Conservation (phyloP, 2,113 vertebrate species). For the Dendrocopos noguchii region DNA sequence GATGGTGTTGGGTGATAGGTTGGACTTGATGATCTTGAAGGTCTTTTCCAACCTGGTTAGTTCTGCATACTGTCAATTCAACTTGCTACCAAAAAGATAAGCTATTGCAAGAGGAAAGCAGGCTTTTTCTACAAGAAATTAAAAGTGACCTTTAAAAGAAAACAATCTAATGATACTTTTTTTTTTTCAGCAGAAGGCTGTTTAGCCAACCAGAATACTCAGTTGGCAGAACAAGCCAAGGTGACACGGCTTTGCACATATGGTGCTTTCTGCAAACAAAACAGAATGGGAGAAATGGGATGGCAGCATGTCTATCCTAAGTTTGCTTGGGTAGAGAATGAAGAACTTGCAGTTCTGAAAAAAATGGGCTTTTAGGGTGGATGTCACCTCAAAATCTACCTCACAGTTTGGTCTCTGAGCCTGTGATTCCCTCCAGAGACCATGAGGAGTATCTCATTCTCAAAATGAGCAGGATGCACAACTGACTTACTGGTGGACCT, state of each 20-base stretch:
- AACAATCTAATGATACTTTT: neutral
- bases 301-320: neutral
- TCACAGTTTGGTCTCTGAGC: fast-evolving
- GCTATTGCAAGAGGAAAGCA: neutral
- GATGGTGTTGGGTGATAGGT: neutral
- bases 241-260: neutral
- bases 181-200: neutral
- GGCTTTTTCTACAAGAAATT: neutral
- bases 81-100: neutral
- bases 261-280: neutral
- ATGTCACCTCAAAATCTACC: neutral
- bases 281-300: neutral
- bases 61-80: neutral
- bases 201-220: neutral
- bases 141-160: neutral
- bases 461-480: neutral
- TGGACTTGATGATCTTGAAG: too few species aligned
- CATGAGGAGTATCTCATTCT: neutral
- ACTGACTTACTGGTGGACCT: neutral
- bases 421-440: neutral
- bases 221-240: neutral
- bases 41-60: too few species aligned
- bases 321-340: neutral
- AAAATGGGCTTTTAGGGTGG: fast-evolving
- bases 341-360: neutral